Base-by-base conservation (phyloP, 2,113 vertebrate genomes). In the Oxyura jamaicensis region DNA sequence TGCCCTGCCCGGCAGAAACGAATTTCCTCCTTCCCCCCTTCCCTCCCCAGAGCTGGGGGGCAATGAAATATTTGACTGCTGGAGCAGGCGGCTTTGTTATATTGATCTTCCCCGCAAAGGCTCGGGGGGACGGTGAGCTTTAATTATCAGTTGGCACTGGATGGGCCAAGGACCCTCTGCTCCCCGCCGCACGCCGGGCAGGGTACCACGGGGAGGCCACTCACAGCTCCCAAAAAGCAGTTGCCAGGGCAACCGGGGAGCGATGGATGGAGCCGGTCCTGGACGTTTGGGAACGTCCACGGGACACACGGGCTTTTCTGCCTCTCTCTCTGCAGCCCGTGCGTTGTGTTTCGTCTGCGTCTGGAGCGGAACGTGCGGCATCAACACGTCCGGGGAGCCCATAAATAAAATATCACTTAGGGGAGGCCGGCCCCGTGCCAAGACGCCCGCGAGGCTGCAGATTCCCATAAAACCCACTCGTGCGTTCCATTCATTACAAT, bases 51-150 rank as follows among this genome's bases (percentile, higher is more conserved):
- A 71, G 46, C 55, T 5, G 55, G 46, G 90, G 66, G 85, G 52
- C 0, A 6, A 87, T 96, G 88, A 96, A 96, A 97, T 96, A 96
- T 93, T 93, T 93, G 91, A 97, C 92, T 77, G 74, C 94, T 88
- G 85, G 93, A 71, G 41, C 39, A 65, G 69, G 60, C 62, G 91
- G 97, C 96, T 97, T 97, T 94, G 95, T 96, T 58, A 26, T 85
- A 95, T 96, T 91, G 96, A 96, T 97, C 94, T 95, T 81, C 92
- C 83, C 93, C 7, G 41, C 91, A 88, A 96, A 94, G 84, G 87
- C 97, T 96, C 95, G 0, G 5, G 60, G 96, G 97, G 80, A 93
- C 93, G 31, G 68, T 88, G 95, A 95, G 95, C 84, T 96, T 97
- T 97, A 97, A 97, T 97, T 96, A 97, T 78, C 85, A 59, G 36